Conservation (phyloP, 2,888 invertebrate genomes). For the Napeogenes inachia region DNA sequence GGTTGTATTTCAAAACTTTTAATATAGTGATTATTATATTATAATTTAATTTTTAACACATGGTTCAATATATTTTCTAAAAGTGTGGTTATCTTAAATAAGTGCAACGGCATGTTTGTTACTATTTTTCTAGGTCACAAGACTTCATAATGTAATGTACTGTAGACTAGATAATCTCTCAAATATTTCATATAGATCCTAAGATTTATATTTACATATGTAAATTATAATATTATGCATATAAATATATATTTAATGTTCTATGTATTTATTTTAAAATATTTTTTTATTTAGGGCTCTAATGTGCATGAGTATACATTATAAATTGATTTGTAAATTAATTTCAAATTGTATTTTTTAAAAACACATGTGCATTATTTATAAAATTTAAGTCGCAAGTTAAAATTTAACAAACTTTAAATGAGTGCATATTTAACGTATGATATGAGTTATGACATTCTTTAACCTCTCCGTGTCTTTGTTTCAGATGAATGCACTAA, state of each 20-base stretch:
- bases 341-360: too few species aligned
- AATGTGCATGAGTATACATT: too few species aligned
- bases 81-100: conserved; percentile 1
- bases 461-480: conserved; percentile 31
- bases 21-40: neutral
- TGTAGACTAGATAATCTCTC: too few species aligned
- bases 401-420: neutral
- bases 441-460: conserved; percentile 38
- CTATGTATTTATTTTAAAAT: conserved; percentile 13
- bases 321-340: too few species aligned
- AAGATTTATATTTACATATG: neutral
- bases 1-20: too few species aligned
- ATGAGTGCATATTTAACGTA: neutral
- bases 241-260: neutral
- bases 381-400: too few species aligned
- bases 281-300: neutral
- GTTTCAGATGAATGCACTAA: conserved; percentile 61
- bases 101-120: neutral
- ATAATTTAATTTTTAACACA: neutral
- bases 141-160: neutral
- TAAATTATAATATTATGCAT: neutral
- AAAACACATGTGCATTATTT: too few species aligned
- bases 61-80: neutral
- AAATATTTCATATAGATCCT: too few species aligned
- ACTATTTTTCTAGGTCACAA: conserved; percentile 1